A percentile compares a stretch with the other conserved stretches of the same genome.
phyloP scores from a whole-genome alignment of 2,888 invertebrate genomes.

The Julus scanicus region DNA sequence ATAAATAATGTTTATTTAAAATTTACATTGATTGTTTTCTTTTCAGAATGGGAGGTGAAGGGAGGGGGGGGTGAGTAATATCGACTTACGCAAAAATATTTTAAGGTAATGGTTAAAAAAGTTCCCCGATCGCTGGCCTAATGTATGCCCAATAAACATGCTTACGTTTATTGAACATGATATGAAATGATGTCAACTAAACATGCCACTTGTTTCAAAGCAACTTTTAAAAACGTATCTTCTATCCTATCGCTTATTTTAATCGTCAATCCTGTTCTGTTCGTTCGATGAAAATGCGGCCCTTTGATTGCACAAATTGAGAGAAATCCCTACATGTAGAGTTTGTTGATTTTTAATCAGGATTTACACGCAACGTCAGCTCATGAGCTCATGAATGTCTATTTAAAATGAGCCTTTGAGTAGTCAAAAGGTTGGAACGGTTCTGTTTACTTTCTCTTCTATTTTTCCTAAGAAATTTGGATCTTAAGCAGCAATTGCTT shows the following conservation, averaged over 20 bases:
- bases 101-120: too few relatives aligned
- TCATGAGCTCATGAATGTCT: conserved; percentile 8
- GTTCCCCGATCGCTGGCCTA: too few relatives aligned
- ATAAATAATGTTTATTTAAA: too few relatives aligned
- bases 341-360: conserved; percentile 36
- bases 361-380: not conserved
- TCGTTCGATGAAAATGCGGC: not conserved
- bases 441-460: conserved; percentile 10
- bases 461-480: not conserved
- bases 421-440: not conserved
- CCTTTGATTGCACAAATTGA: not conserved
- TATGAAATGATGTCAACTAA: too few relatives aligned
- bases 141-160: too few relatives aligned
- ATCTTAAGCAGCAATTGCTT: conserved; percentile 2
- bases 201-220: not conserved
- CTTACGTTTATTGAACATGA: not conserved
- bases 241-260: not conserved
- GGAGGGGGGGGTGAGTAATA: too few relatives aligned
- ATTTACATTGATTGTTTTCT: too few relatives aligned
- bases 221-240: not conserved
- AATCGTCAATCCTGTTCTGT: not conserved
- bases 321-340: not conserved
- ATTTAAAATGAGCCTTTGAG: not conserved
- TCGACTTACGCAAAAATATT: too few relatives aligned
- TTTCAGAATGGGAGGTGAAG: too few relatives aligned